A percentile compares a stretch with the other conserved stretches of the same genome.
Evolutionary conservation across 2,113 vertebrate genomes (phyloP).

Genomic region (Xiphias gladius): DNA sequence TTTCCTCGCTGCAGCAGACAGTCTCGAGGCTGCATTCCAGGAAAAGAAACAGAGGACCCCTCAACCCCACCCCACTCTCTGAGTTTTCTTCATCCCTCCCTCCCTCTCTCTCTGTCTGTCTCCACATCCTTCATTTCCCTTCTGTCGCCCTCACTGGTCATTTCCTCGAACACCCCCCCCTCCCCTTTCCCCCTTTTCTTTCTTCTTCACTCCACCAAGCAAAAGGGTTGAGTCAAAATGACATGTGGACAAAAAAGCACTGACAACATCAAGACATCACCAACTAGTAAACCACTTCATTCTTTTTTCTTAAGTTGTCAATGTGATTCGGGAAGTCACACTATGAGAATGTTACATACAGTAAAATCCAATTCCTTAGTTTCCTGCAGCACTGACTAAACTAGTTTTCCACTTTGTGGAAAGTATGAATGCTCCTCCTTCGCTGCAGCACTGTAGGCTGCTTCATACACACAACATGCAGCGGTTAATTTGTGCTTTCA

Average conservation of each 20-base stretch:
- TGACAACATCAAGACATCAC: background rate
- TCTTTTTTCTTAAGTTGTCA: background rate
- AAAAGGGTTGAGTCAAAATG: slow-evolving; percentile 39
- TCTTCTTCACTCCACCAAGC: slow-evolving; percentile 49
- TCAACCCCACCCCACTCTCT: slow-evolving; percentile 51
- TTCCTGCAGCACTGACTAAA: slow-evolving; percentile 41
- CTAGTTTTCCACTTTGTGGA: slow-evolving; percentile 62
- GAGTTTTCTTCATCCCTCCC: slow-evolving; percentile 52
- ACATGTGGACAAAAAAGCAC: slow-evolving; percentile 35
- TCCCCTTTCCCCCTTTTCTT: slow-evolving; percentile 12
- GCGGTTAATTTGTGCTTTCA: slow-evolving; percentile 10
- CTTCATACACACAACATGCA: slow-evolving; percentile 24
- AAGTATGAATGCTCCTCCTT: slow-evolving; percentile 63
- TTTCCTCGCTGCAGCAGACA: slow-evolving; percentile 71
- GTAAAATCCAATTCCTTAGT: slow-evolving; percentile 30
- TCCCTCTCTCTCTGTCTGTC: slow-evolving; percentile 53
- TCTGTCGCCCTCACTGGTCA: slow-evolving; percentile 70
- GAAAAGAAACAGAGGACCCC: slow-evolving; percentile 73
- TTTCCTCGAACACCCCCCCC: slow-evolving; percentile 56
- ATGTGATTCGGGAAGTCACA: background rate
- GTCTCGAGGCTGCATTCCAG: slow-evolving; percentile 80
- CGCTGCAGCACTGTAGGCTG: slow-evolving; percentile 34
- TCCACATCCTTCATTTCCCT: slow-evolving; percentile 79
- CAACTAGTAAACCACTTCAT: background rate
- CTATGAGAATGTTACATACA: slow-evolving; percentile 31